Evolutionary conservation across 2,113 vertebrate genomes (phyloP), one percentile per base, ranked within the genome.

Genomic region (Sakesphorus luctuosus): DNA sequence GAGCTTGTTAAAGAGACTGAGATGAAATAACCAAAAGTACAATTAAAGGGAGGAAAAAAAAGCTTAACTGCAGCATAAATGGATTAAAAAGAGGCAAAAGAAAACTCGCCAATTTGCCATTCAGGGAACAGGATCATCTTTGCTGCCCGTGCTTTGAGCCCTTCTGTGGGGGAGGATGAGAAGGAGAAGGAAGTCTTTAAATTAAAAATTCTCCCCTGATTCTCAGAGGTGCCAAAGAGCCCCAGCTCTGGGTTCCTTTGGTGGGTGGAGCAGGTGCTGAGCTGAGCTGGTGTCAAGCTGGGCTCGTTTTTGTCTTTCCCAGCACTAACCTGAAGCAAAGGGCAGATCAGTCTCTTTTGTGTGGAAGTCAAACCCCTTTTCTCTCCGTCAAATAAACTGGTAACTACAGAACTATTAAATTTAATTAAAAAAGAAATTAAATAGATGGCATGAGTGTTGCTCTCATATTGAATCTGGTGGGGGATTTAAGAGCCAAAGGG

Each of bases 151-250:
- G 88, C 95, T 97, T 97, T 97, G 94, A 96, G 90, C 82, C 90
- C 76, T 97, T 95, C 92, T 0, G 38, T 96, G 87, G 76, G 91
- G 89, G 86, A 95, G 91, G 94, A 95, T 94, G 94, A 87, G 80
- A 95, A 76, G 96, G 93, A 65, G 36, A 87, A 73, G 84, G 84
- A 94, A 93, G 84, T 87, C 94, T 97, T 96, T 96, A 97, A 96
- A 96, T 96, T 96, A 96, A 95, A 97, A 96, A 63, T 90, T 94
- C 91, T 94, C 84, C 80, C 87, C 94, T 95, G 94, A n/a, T 87
- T 94, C 94, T 94, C 80, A 89, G 89, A 97, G 86, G 94, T 97
- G 89, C 96, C 93, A 90, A 94, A 67, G 80, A 94, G 86, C 89
- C 95, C 93, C 47, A 95, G 93, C 94, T 92, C 93, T 74, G 58